Conservation (phyloP, 2,113 vertebrate species). For the Picathartes gymnocephalus region DNA sequence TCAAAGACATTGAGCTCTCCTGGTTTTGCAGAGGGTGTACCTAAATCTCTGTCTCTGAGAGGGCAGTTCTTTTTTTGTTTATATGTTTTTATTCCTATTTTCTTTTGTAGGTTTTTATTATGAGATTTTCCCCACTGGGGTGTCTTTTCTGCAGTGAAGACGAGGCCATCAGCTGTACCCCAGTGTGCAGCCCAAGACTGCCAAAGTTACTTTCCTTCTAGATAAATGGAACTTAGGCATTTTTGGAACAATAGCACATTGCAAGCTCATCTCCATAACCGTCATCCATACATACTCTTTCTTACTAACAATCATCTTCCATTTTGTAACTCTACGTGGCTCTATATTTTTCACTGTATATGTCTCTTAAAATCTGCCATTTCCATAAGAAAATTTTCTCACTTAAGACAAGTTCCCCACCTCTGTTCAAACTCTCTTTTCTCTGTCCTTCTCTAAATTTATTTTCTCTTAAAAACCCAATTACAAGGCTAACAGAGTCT, state of each 20-base stretch:
- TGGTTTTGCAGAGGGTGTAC: neutral
- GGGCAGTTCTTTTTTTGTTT: neutral
- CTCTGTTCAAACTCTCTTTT: neutral
- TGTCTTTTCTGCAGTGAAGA: neutral
- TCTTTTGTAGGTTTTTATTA: neutral
- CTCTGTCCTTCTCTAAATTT: neutral
- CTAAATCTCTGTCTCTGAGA: neutral
- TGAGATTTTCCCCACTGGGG: neutral
- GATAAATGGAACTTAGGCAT: neutral
- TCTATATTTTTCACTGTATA: neutral
- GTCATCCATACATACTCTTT: neutral
- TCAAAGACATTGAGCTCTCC: neutral
- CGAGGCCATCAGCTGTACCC: neutral
- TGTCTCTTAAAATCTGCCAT: neutral
- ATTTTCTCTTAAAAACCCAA: neutral
- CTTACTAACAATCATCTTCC: neutral
- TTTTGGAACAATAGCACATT: slow-evolving; percentile 50
- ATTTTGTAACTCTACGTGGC: neutral
- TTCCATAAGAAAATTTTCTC: neutral
- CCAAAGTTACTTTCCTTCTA: neutral
- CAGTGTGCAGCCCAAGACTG: neutral
- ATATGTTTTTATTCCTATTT: neutral
- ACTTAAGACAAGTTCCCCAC: neutral
- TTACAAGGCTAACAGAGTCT: neutral
- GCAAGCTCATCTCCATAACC: neutral